A percentile compares a stretch with the other conserved stretches of the same genome.
Evolutionary conservation across 2,797 vertebrate species (phyloP).

Genomic region (Rhinoraja longicauda): DNA sequence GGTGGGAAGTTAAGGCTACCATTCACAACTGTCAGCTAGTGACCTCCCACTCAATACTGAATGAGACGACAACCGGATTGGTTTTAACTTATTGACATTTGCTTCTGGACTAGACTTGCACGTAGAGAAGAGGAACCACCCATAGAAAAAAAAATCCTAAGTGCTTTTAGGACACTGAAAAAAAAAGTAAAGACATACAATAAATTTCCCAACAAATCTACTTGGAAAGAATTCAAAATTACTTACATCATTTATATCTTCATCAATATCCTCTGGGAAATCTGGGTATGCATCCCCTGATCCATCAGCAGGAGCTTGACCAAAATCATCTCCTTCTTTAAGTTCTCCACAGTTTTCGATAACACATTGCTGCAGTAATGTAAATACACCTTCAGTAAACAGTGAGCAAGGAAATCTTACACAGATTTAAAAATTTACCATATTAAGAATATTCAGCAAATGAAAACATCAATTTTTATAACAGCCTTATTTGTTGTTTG

Average conservation of each 20-base stretch:
- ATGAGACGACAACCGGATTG: neutral
- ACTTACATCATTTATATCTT: constrained; percentile 82
- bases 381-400: constrained; percentile 12
- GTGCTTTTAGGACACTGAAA: neutral
- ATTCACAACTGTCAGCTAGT: neutral
- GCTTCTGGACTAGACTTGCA: neutral
- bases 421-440: neutral
- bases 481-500: neutral
- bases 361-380: constrained; percentile 66
- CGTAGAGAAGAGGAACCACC: neutral
- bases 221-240: neutral
- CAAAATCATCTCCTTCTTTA: constrained; percentile 78
- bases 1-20: neutral
- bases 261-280: constrained; percentile 85
- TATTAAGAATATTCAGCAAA: neutral
- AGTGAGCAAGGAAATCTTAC: neutral
- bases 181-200: neutral
- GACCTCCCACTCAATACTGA: neutral
- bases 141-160: neutral
- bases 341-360: constrained; percentile 84
- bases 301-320: constrained; percentile 62
- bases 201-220: neutral
- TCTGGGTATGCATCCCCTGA: constrained; percentile 80
- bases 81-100: neutral
- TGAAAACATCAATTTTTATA: neutral